Percentiles rank a stretch among this genome's conserved stretches.
phyloP scores from a whole-genome alignment of 2,797 vertebrate genomes.

The Darevskia nairensis region DNA sequence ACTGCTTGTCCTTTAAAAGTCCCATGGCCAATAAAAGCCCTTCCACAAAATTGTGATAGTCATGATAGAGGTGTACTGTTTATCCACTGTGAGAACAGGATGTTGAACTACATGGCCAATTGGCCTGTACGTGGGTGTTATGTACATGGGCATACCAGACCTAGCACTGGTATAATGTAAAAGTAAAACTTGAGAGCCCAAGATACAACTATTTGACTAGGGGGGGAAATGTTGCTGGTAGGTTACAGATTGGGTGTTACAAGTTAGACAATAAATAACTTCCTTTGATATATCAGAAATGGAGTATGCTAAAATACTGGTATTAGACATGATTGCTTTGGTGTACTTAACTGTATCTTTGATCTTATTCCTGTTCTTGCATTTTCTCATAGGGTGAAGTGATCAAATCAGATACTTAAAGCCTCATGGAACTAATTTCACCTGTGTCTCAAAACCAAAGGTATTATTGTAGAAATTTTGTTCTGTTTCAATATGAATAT shows the following conservation, averaged over 20 bases:
- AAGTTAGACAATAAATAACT: neutral
- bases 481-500: neutral
- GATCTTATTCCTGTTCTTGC: neutral
- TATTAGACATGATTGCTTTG: neutral
- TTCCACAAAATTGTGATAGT: neutral
- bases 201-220: neutral
- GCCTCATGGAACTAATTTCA: conserved; percentile 49
- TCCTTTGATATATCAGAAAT: neutral
- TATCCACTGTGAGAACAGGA: too few relatives aligned
- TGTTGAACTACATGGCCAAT: too few relatives aligned
- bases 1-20: neutral
- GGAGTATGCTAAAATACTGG: neutral
- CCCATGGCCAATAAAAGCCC: neutral
- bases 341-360: neutral
- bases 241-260: neutral
- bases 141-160: too few relatives aligned
- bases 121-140: too few relatives aligned
- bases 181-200: neutral
- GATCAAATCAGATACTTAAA: neutral
- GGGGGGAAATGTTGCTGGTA: neutral
- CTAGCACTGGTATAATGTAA: neutral
- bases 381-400: conserved; percentile 2
- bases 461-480: conserved; percentile 52
- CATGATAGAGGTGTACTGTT: too few relatives aligned
- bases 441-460: conserved; percentile 55